These are phyloP conservation scores for Melanerpes aurifrons DNA, from an alignment of 2,113 vertebrate species.

Conservation along the genomic window DNA sequence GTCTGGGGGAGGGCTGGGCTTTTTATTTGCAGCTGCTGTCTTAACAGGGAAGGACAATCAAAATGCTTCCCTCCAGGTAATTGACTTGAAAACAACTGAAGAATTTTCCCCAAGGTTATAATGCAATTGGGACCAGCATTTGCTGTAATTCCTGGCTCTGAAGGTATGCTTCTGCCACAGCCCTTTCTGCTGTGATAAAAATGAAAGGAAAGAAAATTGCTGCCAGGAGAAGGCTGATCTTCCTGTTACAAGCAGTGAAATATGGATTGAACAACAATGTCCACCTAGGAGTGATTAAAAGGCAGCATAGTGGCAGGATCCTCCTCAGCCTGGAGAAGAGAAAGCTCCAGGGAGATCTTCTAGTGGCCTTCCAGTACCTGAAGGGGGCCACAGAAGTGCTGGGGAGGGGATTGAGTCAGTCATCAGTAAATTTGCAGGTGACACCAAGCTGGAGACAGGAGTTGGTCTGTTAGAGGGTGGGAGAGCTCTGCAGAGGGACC, in stretches of 20 bases:
- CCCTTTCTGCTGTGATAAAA: background rate
- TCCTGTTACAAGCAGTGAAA: background rate
- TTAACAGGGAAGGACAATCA: slow-evolving; percentile 33
- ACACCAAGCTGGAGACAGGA: too few relatives aligned
- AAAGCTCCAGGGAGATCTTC: too few relatives aligned
- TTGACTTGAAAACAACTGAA: slow-evolving; percentile 46
- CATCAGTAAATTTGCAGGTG: too few relatives aligned
- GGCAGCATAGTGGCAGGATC: background rate
- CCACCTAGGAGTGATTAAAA: background rate
- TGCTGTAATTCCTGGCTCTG: slow-evolving; percentile 21
- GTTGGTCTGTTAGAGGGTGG: too few relatives aligned
- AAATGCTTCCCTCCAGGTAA: slow-evolving; percentile 59
- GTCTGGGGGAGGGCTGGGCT: background rate
- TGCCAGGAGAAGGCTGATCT: background rate
- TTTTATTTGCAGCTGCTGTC: slow-evolving; percentile 32
- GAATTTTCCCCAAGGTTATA: slow-evolving; percentile 40
- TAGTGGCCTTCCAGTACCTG: too few relatives aligned
- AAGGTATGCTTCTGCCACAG: slow-evolving; percentile 8
- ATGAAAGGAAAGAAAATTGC: background rate
- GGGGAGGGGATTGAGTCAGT: too few relatives aligned
- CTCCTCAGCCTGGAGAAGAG: too few relatives aligned
- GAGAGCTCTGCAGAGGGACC: too few relatives aligned
- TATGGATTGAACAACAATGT: background rate
- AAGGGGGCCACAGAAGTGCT: too few relatives aligned
- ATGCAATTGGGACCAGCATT: slow-evolving; percentile 34